phyloP scores from a whole-genome alignment of 2,888 invertebrate species.

The Nebria brevicollis region DNA sequence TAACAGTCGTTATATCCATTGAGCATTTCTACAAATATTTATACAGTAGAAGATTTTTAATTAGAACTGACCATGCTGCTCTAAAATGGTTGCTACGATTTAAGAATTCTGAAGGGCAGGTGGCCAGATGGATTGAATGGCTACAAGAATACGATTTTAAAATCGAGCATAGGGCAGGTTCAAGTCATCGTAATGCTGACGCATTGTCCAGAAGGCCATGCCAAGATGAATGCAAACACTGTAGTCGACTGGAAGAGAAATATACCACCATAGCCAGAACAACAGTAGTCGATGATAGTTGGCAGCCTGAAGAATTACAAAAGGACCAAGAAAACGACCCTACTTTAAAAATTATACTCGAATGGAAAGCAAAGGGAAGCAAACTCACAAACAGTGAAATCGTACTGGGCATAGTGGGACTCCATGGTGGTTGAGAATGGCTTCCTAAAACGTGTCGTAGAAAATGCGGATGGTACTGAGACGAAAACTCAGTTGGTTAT shows the following conservation, averaged over 20 bases:
- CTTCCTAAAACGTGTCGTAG: constrained; percentile 31
- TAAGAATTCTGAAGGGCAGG: constrained; percentile 50
- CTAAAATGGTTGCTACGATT: constrained; percentile 55
- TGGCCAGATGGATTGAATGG: constrained; percentile 53
- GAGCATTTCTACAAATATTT: constrained; percentile 54
- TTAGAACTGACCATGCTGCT: constrained; percentile 55
- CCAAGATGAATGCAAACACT: too few relatives aligned
- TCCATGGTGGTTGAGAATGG: constrained; percentile 41
- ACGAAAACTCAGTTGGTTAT: constrained; percentile 43
- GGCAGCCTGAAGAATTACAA: too few relatives aligned
- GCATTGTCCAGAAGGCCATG: too few relatives aligned
- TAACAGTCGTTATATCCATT: constrained; percentile 51
- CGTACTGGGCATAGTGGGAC: constrained; percentile 32
- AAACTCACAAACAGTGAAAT: constrained; percentile 17
- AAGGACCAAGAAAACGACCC: too few relatives aligned
- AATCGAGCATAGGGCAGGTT: constrained; percentile 51
- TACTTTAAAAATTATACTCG: too few relatives aligned
- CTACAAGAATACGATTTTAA: constrained; percentile 54
- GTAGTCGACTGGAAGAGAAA: too few relatives aligned
- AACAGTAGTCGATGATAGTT: too few relatives aligned
- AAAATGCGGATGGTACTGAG: constrained; percentile 30
- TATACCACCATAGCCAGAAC: too few relatives aligned
- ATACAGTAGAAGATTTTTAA: constrained; percentile 50
- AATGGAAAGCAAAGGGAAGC: too few relatives aligned
- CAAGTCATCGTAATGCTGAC: too few relatives aligned